Base-by-base conservation (phyloP, 2,797 vertebrate genomes). In the Cuniculus paca region DNA sequence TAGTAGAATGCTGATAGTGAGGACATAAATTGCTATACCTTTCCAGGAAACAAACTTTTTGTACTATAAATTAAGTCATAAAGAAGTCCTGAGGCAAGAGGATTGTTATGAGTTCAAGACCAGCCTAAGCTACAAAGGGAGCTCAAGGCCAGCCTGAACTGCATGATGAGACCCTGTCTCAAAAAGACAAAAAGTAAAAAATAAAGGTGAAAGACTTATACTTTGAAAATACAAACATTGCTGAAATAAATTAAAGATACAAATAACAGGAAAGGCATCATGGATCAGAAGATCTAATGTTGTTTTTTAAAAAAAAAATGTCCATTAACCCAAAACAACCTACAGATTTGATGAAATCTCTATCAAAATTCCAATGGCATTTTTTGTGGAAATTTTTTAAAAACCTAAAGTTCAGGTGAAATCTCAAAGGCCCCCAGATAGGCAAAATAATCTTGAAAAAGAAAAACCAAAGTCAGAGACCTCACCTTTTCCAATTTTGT, bases 21-120 rank as follows among this genome's bases (percentile, higher is more conserved):
- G 75, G 75, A 58, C 10, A 45, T 78, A 84, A 94, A 81, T 78
- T 58, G 22, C 70, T 28, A 39, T 45, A 31, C 5, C 56, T 95
- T 93, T 68, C 26, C 70, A 48, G 84, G 89, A 95, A 93, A 50
- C 80, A 83, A 68, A 78, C 68, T 70, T 80, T 83, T 61, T 94
- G 74, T 52, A 60, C 36, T 95, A 36, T 63, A 19, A 94, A 88
- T 85, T 85, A 58, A 86, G 79, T 70, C 34, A 81, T 68, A 65
- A 65, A n/a, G 16, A 88, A 82, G 63, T 10, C 16, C 22, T 26
- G 22, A 58, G 56, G 56, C 56, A 58, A 20, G 56, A 58, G 56
- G 20, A 58, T 58, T 22, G 19, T 19, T 56, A 20, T 58, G 22
- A 58, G 56, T 58, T 58, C 56, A 58, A 58, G 20, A 22, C 56